Base-by-base conservation (phyloP, 2,797 vertebrate species). In the Sciaenops ocellatus region DNA sequence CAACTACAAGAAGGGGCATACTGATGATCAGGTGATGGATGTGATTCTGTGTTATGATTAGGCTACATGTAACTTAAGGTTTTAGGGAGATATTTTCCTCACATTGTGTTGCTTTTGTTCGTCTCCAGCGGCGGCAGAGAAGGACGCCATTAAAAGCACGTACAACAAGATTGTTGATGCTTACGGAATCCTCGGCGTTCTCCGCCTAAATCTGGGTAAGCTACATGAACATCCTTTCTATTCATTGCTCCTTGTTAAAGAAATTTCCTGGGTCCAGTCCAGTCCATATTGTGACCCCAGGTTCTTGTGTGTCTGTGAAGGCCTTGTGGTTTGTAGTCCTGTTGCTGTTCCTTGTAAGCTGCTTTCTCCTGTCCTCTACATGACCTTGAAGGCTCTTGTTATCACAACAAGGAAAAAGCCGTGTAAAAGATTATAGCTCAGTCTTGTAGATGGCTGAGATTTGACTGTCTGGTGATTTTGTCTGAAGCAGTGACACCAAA, bases 161-260 rank as follows among this genome's bases (percentile, higher is more conserved):
- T 99, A 98, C 77, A 93, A 94, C 80, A 99, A 97, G 94, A 98
- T 99, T 82, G 94, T 99, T 87, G 98, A 99, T 90, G 97, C 97
- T 0, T 99, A 99, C 82, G 98, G 98, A 57, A 97, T 99, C 74
- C 86, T 99, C 75, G 98, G 98, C 5, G 98, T 99, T 75, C 95
- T 99, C 63, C 96, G 98, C 22, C 94, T 99, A 72, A 99, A 99
- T 83, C 96, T 99, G 3, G 98, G 98, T 99, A 93, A 97, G 97
- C 95, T 71, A 17, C 24, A 44, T 1, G 57, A 24, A 59, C 44
- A 1, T 68, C 0, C 46, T 66, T 24, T 61, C 44, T 15, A 0
- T 24, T 61, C 10, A 41, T 56, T 83, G 52, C 42, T 54, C 6
- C 28, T 7, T 50, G 11, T 63, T 60, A 20, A 9, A 54, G 17